Evolutionary conservation across 2,888 invertebrate species (phyloP).

Genomic region (Tanypteryx hageni): DNA sequence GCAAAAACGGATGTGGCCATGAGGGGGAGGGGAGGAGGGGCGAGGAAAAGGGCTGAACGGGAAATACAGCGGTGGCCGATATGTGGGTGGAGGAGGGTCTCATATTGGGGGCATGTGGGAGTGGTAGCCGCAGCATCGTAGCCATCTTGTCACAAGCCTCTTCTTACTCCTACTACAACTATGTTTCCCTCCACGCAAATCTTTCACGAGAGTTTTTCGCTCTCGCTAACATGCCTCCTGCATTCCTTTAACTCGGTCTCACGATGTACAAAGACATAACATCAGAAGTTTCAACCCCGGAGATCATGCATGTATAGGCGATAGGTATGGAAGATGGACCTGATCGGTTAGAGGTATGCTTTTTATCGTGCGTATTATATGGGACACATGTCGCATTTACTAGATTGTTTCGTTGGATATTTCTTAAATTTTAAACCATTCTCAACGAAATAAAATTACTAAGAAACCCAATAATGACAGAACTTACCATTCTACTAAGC

Average conservation of each 20-base stretch:
- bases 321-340: background rate
- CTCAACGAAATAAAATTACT: no score
- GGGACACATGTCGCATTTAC: no score
- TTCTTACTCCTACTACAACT: background rate
- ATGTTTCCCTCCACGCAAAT: background rate
- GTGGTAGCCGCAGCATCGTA: slow-evolving; percentile 25
- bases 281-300: background rate
- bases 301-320: background rate
- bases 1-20: slow-evolving; percentile 59
- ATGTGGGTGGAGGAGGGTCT: background rate
- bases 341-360: no score
- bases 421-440: no score
- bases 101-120: background rate
- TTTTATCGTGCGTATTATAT: no score
- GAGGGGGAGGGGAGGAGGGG: background rate
- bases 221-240: background rate
- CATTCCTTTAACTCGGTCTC: slow-evolving; percentile 30
- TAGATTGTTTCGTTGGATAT: no score
- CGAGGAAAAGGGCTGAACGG: background rate
- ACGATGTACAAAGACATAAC: background rate
- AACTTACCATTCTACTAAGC: no score
- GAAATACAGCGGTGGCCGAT: background rate
- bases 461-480: no score
- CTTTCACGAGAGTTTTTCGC: background rate
- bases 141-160: slow-evolving; percentile 23